Conservation (phyloP, 2,888 invertebrate genomes). For the Phortica okadai region DNA sequence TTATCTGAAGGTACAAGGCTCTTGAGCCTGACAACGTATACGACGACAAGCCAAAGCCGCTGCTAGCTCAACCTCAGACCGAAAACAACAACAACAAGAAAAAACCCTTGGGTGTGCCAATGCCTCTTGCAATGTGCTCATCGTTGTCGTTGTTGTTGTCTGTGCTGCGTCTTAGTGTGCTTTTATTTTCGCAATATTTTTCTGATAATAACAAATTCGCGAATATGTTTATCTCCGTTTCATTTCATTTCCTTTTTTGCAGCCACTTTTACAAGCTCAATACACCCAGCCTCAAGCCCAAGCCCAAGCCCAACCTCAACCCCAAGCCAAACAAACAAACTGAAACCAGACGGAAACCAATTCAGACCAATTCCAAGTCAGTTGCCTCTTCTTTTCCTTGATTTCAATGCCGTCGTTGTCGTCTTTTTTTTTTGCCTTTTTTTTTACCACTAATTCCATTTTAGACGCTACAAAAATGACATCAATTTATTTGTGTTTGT, state of each 20-base stretch:
- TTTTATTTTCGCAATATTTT: constrained; percentile 68
- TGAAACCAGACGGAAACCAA: neutral
- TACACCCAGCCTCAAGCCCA: neutral
- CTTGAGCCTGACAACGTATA: neutral
- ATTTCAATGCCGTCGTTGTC: neutral
- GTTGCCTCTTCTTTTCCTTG: neutral
- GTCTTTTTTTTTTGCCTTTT: constrained; percentile 35
- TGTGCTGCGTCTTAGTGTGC: constrained; percentile 2
- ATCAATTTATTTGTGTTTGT: constrained; percentile 66
- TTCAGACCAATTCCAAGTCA: neutral
- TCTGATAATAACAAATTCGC: constrained; percentile 72
- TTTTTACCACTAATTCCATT: constrained; percentile 66
- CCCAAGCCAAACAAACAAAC: neutral
- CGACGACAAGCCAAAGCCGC: neutral
- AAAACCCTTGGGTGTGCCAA: neutral
- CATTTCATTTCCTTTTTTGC: constrained; percentile 58
- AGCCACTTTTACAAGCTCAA: constrained; percentile 3
- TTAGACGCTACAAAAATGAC: constrained; percentile 69
- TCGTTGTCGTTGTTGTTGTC: neutral
- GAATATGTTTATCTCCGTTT: constrained; percentile 68
- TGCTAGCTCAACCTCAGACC: neutral
- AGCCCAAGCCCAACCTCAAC: neutral
- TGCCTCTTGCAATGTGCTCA: neutral
- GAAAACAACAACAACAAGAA: neutral
- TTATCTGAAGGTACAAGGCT: neutral